Evolutionary conservation across 2,888 invertebrate species (phyloP).

Genomic region (Muscina levida): DNA sequence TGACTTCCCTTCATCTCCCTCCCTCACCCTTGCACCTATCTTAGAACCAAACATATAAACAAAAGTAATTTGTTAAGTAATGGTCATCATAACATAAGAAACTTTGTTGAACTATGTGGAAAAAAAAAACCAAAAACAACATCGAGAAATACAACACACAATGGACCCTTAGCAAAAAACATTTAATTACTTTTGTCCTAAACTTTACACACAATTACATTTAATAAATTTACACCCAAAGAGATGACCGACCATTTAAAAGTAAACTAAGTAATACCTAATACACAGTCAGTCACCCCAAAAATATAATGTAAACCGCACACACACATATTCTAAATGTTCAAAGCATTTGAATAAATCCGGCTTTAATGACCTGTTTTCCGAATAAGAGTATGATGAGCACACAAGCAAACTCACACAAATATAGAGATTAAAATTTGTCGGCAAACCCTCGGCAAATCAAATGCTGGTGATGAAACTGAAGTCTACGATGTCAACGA

Average conservation of each 20-base stretch:
- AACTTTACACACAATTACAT: conserved; percentile 65
- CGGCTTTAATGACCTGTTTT: conserved; percentile 61
- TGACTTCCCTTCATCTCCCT: not conserved
- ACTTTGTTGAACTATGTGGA: not conserved
- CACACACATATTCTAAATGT: conserved; percentile 39
- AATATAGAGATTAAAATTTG: conserved; percentile 43
- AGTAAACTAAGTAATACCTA: not conserved
- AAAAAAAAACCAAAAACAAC: conserved; percentile 28
- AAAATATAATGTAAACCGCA: not conserved
- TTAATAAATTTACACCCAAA: conserved; percentile 21
- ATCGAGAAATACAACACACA: too few relatives aligned
- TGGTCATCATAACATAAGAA: conserved; percentile 38
- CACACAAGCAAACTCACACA: not conserved
- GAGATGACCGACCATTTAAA: conserved; percentile 37
- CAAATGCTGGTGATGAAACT: not conserved
- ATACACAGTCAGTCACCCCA: not conserved
- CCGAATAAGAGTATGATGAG: too few relatives aligned
- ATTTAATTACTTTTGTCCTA: conserved; percentile 62
- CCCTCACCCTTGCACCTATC: not conserved
- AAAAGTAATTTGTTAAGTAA: conserved; percentile 59
- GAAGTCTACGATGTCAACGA: not conserved
- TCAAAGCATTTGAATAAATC: conserved; percentile 64
- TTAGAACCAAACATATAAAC: not conserved
- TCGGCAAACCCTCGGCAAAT: conserved; percentile 17
- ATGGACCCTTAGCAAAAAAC: conserved; percentile 12